Conservation (phyloP, 2,797 vertebrate genomes). For the Tinamus major region DNA sequence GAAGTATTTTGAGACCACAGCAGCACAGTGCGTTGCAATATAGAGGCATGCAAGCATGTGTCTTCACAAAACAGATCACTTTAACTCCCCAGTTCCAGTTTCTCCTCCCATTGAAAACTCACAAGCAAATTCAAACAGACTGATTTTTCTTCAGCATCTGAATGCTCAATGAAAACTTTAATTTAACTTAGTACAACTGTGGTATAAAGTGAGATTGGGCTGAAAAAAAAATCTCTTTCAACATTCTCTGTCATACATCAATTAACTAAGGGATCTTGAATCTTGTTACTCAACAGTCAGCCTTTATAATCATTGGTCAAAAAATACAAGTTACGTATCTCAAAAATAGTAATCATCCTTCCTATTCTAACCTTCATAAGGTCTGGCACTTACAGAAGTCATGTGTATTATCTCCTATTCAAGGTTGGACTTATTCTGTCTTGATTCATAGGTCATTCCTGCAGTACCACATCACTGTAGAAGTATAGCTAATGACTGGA, state of each 20-base stretch:
- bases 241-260: not conserved
- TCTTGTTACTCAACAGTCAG: conserved; percentile 26
- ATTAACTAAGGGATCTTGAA: conserved; percentile 14
- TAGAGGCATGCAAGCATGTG: not conserved
- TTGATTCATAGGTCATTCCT: not conserved
- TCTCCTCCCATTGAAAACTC: not conserved
- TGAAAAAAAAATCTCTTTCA: not conserved
- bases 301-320: not conserved
- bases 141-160: not conserved
- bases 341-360: conserved; percentile 25
- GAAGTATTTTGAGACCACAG: not conserved
- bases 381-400: not conserved
- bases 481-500: not conserved
- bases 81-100: not conserved
- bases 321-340: conserved; percentile 24
- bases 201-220: not conserved
- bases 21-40: not conserved
- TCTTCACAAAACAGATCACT: not conserved
- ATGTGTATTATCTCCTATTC: not conserved
- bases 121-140: not conserved
- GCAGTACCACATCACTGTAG: not conserved
- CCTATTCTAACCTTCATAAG: not conserved
- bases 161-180: not conserved
- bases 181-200: not conserved
- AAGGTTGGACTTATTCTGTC: not conserved